These are phyloP conservation scores for Catharus bicknelli DNA, from an alignment of 2,113 vertebrate species.

Conservation along the genomic window DNA sequence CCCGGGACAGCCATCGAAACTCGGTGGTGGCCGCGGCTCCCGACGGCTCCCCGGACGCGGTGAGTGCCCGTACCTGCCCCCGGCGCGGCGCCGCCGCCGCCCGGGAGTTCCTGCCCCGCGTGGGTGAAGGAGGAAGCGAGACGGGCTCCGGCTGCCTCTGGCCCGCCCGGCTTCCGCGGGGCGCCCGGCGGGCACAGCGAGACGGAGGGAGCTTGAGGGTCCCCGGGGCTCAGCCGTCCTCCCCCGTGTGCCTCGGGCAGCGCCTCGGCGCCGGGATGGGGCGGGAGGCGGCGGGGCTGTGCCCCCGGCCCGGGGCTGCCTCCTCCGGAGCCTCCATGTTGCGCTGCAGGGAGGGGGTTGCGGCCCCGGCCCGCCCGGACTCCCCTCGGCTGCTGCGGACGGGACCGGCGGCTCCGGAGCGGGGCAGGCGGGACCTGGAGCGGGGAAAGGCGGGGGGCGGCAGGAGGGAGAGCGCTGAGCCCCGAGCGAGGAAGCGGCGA, in stretches of 20 bases:
- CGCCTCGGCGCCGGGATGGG: neutral
- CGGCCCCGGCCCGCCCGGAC: neutral
- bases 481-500: neutral
- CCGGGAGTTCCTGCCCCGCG: conserved; percentile 17
- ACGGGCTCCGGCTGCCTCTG: neutral
- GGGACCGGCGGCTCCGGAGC: neutral
- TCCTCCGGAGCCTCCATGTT: neutral
- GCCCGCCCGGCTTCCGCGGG: neutral
- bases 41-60: neutral
- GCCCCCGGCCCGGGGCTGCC: neutral
- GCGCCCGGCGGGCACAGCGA: neutral
- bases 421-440: neutral
- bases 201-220: neutral
- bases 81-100: neutral
- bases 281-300: neutral
- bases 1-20: neutral
- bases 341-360: neutral
- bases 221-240: neutral
- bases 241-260: neutral
- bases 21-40: neutral
- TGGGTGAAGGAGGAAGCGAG: conserved; percentile 52
- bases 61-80: neutral
- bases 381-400: fast-evolving
- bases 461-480: neutral
- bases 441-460: neutral